Evolutionary conservation across 2,888 invertebrate genomes (phyloP).

Genomic region (Psylliodes chrysocephalus): DNA sequence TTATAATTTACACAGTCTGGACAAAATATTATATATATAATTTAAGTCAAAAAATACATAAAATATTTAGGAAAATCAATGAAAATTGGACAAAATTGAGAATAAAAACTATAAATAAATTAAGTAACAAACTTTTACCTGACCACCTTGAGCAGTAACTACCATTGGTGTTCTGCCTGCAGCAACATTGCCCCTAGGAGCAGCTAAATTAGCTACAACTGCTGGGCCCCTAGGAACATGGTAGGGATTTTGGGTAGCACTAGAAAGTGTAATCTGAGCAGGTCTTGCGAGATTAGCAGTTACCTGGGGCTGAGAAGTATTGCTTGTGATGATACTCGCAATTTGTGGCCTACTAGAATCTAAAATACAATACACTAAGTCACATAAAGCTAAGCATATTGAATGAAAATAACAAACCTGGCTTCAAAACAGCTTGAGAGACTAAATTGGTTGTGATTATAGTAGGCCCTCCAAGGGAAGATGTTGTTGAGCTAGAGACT

Average conservation of each 20-base stretch:
- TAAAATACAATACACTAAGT: constrained; percentile 29
- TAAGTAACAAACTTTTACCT: no score
- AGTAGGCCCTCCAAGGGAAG: constrained; percentile 57
- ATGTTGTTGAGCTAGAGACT: constrained; percentile 55
- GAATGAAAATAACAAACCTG: constrained; percentile 56
- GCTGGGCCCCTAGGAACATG: constrained; percentile 72
- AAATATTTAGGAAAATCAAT: neutral
- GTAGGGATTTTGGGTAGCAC: constrained; percentile 58
- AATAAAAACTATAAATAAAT: no score
- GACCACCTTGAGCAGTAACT: constrained; percentile 57
- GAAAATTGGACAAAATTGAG: no score
- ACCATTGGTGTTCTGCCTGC: constrained; percentile 61
- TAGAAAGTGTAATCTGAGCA: constrained; percentile 61
- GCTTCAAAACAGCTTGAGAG: constrained; percentile 67
- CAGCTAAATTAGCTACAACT: constrained; percentile 79
- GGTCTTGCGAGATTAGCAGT: constrained; percentile 54
- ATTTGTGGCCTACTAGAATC: constrained; percentile 49
- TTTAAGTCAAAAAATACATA: neutral
- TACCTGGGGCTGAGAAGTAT: constrained; percentile 42
- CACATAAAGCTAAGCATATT: neutral
- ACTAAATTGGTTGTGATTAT: constrained; percentile 64
- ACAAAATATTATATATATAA: no score
- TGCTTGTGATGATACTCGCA: constrained; percentile 44
- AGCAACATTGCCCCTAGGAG: constrained; percentile 73
- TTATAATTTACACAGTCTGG: no score